Evolutionary conservation across 2,797 vertebrate species (phyloP).

Genomic region (Spea hammondii): DNA sequence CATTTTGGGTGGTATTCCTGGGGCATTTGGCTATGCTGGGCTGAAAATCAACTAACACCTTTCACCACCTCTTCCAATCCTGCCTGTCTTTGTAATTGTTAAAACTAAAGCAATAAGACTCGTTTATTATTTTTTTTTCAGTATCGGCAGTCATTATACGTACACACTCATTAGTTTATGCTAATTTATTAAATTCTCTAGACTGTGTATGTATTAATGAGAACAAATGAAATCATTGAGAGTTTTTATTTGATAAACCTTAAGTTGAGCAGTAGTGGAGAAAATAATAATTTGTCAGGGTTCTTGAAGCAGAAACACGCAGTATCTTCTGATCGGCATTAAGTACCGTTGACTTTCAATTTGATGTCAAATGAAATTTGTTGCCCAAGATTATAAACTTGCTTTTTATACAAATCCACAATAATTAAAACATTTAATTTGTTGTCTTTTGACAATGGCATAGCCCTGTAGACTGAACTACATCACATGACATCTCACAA

Average conservation of each 20-base stretch:
- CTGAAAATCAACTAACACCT: too few relatives aligned
- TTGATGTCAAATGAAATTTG: not conserved
- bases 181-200: constrained; percentile 24
- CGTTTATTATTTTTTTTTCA: not conserved
- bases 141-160: constrained; percentile 12
- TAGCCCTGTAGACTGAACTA: too few relatives aligned
- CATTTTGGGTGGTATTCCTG: too few relatives aligned
- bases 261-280: not conserved
- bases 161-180: constrained; percentile 18
- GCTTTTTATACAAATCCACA: not conserved
- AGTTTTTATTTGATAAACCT: constrained; percentile 22
- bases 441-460: too few relatives aligned
- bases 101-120: not conserved
- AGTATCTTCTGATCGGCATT: not conserved
- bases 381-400: not conserved
- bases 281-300: constrained; percentile 5
- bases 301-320: constrained; percentile 4
- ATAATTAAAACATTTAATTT: too few relatives aligned
- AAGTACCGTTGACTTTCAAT: not conserved
- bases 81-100: too few relatives aligned
- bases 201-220: constrained; percentile 26
- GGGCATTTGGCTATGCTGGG: too few relatives aligned
- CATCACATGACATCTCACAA: too few relatives aligned
- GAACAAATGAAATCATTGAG: constrained; percentile 32
- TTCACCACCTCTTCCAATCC: too few relatives aligned